These are phyloP conservation scores for Didymodactylos carnosus DNA, from an alignment of 2,888 invertebrate genomes.

Conservation along the genomic window DNA sequence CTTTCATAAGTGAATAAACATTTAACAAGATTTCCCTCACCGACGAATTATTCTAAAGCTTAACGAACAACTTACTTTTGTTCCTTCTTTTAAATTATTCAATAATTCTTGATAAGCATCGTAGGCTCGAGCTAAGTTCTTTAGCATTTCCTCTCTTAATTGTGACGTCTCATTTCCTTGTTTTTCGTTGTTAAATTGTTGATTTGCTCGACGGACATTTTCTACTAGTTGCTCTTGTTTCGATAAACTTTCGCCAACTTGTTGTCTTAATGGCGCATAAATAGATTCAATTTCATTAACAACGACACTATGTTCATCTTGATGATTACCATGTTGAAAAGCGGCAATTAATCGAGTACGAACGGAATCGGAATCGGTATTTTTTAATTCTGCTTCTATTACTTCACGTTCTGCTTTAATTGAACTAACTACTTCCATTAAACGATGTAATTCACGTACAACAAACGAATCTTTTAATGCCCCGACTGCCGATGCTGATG, in stretches of 20 bases:
- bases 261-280: constrained; percentile 55
- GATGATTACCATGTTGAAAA: constrained; percentile 36
- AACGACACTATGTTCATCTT: constrained; percentile 55
- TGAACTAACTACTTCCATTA: constrained; percentile 54
- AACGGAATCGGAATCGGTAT: constrained; percentile 5
- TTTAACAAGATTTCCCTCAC: too few relatives aligned
- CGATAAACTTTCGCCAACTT: constrained; percentile 51
- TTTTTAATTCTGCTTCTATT: constrained; percentile 62
- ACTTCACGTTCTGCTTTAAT: constrained; percentile 70
- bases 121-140: constrained; percentile 65
- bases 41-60: too few relatives aligned
- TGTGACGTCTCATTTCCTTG: constrained; percentile 18
- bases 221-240: constrained; percentile 27
- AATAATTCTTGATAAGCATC: constrained; percentile 77
- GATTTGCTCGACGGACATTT: constrained; percentile 19
- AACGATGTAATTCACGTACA: constrained; percentile 7
- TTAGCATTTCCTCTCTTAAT: constrained; percentile 54
- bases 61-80: constrained; percentile 60
- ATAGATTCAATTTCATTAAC: constrained; percentile 56
- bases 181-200: constrained; percentile 17
- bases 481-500: constrained; percentile 18
- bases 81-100: constrained; percentile 76
- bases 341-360: constrained; percentile 16
- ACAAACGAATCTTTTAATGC: constrained; percentile 9
- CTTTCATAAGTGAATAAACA: too few relatives aligned